Base-by-base conservation (phyloP, 1,140 invertebrate genomes). In the Stegodyphus dumicola region DNA sequence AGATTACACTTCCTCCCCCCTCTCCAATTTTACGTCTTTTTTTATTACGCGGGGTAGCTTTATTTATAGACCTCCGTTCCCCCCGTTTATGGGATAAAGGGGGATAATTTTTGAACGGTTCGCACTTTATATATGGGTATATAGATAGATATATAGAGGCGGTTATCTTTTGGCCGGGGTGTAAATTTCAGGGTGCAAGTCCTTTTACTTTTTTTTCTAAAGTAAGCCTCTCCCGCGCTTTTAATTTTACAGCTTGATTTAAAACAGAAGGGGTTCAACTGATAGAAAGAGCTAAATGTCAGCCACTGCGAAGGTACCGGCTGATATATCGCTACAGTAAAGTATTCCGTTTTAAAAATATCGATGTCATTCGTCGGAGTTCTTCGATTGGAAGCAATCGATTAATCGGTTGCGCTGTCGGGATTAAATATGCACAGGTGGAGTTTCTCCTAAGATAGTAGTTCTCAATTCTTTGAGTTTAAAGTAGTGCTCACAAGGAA, bases 171-270 rank as follows among this genome's bases (percentile, higher is more conserved):
- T 11, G 78, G 64, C 53, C 73, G 10, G 78, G 69, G 67, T 73
- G 78, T 80, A 80, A 80, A 80, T 80, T 80, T 80, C 69, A 18
- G 65, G 33, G 64, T 7, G 33, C 48, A 67, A 51, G 77, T 15
- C 15, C 64, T 33, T 33, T 33, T 49, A 52, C 67, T 70, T 48
- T 56, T 71, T 70, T 33, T 71, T n/a, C 67, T 60, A 60, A 54
- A 65, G 52, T 53, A 75, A 75, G 54, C 75, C n/a, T 76, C 49
- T 33, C 56, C 56, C 64, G 13, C 18, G 52, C 78, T 80, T 80
- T 80, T 80, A 80, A 80, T 80, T 80, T 80, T 80, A 80, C 78
- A 80, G 78, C 78, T 80, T 80, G 78, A 80, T 80, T 80, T 80
- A 80, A 80, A 80, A 80, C 78, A 49, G 53, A 73, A 64, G 78